Evolutionary conservation across 2,888 invertebrate genomes (phyloP), one percentile per base, ranked within the genome.

Genomic region (Emmelina monodactyla): DNA sequence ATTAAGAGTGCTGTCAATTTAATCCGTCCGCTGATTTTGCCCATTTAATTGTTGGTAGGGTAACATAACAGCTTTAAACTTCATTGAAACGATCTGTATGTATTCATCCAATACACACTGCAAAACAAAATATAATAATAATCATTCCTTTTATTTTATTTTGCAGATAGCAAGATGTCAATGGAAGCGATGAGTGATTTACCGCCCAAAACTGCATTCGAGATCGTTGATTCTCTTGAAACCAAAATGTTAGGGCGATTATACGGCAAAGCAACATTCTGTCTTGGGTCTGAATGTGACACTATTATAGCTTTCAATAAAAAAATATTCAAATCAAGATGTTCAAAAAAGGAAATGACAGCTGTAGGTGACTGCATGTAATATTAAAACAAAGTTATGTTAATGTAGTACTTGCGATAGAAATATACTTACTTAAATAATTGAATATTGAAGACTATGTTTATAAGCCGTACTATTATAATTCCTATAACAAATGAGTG

Each of bases 101-200:
- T n/a, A n/a, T n/a, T n/a, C n/a, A n/a, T n/a, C n/a, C n/a, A n/a
- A n/a, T n/a, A n/a, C n/a, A n/a, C n/a, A n/a, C n/a, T n/a, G n/a
- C n/a, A n/a, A n/a, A n/a, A n/a, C n/a, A 19, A 19, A 6, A 19
- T 19, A 6, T 19, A 19, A 6, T 6, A 19, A 19, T 19, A 19
- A 6, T 19, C 5, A 19, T 19, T 19, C 5, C 5, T 9, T 19
- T n/a, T 25, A 14, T 39, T 41, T 43, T 16, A 31, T 14, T 35
- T 72, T 71, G 30, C 61, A 78, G 78, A 78, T 42, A 73, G 66
- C 41, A 47, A 59, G 39, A 66, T 62, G 22, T 65, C 66, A 37
- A 61, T 73, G 66, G 72, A 71, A 46, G 66, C 75, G 7, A 62
- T 68, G 28, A 67, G 68, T 67, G 71, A 78, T 53, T 56, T 76